Base-by-base conservation (phyloP, 2,113 vertebrate genomes). In the Strix aluco region DNA sequence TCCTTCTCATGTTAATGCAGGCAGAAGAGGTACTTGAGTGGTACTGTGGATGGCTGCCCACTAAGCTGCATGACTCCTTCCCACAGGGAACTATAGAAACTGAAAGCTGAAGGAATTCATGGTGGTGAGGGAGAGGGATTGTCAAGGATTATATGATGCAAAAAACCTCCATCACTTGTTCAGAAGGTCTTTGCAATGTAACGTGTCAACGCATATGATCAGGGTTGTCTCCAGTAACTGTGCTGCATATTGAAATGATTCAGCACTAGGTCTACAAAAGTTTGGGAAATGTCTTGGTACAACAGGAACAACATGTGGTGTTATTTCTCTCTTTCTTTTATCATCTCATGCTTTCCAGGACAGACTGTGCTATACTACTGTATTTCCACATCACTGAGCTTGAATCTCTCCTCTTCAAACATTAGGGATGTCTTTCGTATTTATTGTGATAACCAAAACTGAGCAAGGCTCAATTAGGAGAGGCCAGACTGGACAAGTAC, bases 321-420 rank as follows among this genome's bases (percentile, higher is more conserved):
- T 36, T 77, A 10, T 46, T 83, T 91, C 77, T 62, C 19, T 75
- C 77, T 55, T 32, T 62, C 20, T 86, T 75, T 78, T 44, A 26
- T 87, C 10, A 55, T 7, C 5, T 59, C 32, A 75, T 4, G 2
- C 22, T 79, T 91, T 75, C 23, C 29, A 73, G 81, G 15, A 70
- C 29, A 90, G 46, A 27, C 9, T 70, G 13, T 82, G 47, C 32
- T 92, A 21, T 65, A 4, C 38, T 83, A 15, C 22, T 85, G 1
- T 14, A 58, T 92, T 95, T 91, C 75, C 65, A 69, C 29, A 40
- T 83, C 5, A 2, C 75, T 95, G 81, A 92, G 36, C 22, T 81
- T 71, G 51, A 89, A 55, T 67, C 4, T 69, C 26, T 69, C 9
- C 15, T 67, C 27, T 78, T 88, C 40, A 93, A 84, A 88, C 20